These are phyloP conservation scores for Oreochromis tanganicae DNA, from an alignment of 2,113 vertebrate genomes.

Conservation along the genomic window DNA sequence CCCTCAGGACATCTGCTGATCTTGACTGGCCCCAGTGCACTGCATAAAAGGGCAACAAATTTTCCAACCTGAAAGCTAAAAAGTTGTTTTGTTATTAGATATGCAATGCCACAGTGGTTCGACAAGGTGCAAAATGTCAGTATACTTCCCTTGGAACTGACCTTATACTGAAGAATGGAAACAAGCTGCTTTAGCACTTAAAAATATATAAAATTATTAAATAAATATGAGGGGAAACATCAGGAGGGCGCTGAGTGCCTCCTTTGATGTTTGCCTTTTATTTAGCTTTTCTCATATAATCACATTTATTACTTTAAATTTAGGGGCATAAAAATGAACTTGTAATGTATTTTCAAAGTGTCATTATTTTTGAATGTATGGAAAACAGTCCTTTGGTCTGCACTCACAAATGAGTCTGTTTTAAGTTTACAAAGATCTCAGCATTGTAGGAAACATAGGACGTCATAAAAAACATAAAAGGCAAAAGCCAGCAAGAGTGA, in stretches of 20 bases:
- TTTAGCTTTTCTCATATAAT: neutral
- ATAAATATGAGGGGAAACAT: neutral
- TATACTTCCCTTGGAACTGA: neutral
- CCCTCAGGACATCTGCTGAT: constrained; percentile 41
- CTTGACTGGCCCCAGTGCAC: constrained; percentile 22
- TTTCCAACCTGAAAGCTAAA: neutral
- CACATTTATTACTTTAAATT: neutral
- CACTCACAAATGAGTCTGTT: neutral
- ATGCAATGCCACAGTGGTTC: neutral
- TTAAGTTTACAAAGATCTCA: neutral
- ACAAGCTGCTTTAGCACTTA: neutral
- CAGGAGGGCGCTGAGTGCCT: neutral
- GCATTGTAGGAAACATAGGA: neutral
- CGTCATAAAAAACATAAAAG: neutral
- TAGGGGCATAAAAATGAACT: neutral
- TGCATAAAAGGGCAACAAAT: neutral
- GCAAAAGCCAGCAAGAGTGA: neutral
- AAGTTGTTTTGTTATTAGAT: constrained; percentile 2
- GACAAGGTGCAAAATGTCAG: neutral
- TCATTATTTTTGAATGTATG: neutral
- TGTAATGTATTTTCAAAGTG: neutral
- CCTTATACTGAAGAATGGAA: neutral
- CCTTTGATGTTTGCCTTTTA: neutral
- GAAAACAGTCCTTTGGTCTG: neutral
- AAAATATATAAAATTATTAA: neutral